Base-by-base conservation (phyloP, 2,113 vertebrate species). In the Ceyx cyanopectus region DNA sequence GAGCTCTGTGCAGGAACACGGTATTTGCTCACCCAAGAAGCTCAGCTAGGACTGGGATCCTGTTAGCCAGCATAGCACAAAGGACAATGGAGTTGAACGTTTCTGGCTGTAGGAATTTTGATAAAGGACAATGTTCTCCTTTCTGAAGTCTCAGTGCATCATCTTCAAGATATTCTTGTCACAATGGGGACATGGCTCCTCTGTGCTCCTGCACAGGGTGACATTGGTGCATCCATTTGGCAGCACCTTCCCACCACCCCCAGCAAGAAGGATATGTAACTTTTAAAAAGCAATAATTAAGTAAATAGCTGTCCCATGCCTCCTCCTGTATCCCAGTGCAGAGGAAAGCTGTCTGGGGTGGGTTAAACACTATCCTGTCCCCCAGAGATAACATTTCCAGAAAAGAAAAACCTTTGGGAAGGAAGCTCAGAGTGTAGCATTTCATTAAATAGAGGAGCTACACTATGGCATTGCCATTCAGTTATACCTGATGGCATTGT, bases 251-350 rank as follows among this genome's bases (percentile, higher is more conserved):
- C 56, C 68, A 4, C 9, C 60, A 62, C 3, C 56, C 34, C 6
- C 6, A 15, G 12, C 2, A 0, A 2, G n/a, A 41, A 45, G 46
- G 7, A 54, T 5, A 12, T 3, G 5, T 5, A 75, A 41, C n/a
- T 51, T 75, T 40, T 10, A 41, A 23, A 89, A 34, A 53, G 45
- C 30, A 84, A 7, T 18, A 30, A 67, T 26, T 30, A 46, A 40
- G 45, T 7, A 51, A 70, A 40, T n/a, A 56, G 20, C 40, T 93
- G 70, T 56, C 46, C 30, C 27, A 12, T 14, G 4, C 6, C 9
- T 30, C 21, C 30, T 81, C 19, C 48, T 63, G 23, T 30, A 68
- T 14, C 48, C 45, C 48, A 21, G 16, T 17, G 50, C 45, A 85
- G 56, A 78, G 50, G 45, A 53, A 83, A 65, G 30, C 48, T 72